Percentiles rank a stretch among this genome's conserved stretches.
Conservation (phyloP, 2,888 invertebrate species). For the Calameuta pallipes region DNA sequence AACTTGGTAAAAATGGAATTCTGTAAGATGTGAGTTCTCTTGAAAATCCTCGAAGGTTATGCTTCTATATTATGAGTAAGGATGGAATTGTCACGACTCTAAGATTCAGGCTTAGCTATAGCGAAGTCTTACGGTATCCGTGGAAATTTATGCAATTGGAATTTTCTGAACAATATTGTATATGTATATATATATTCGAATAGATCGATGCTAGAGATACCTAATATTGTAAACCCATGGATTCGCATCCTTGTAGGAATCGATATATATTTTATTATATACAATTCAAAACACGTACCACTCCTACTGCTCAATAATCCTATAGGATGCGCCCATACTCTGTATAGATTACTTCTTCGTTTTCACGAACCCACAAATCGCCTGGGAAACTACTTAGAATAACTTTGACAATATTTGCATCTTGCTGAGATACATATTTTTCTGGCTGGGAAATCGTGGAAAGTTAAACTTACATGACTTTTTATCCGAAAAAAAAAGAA, state of each 20-base stretch:
- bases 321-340: neutral
- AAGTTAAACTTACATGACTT: neutral
- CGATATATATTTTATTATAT: neutral
- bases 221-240: neutral
- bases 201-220: neutral
- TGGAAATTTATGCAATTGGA: neutral
- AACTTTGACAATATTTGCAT: neutral
- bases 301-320: slow-evolving; percentile 22
- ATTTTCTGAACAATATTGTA: neutral
- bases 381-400: neutral
- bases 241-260: neutral
- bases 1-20: neutral
- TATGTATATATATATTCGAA: neutral
- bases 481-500: neutral
- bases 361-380: neutral
- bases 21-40: neutral
- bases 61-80: neutral
- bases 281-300: slow-evolving; percentile 19
- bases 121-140: neutral
- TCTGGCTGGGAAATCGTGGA: neutral
- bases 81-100: neutral
- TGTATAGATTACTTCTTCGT: neutral
- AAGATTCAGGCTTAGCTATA: neutral
- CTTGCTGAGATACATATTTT: slow-evolving; percentile 3
- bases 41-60: neutral